Evolutionary conservation across 2,797 vertebrate species (phyloP).

Genomic region (Eptatretus atami): DNA sequence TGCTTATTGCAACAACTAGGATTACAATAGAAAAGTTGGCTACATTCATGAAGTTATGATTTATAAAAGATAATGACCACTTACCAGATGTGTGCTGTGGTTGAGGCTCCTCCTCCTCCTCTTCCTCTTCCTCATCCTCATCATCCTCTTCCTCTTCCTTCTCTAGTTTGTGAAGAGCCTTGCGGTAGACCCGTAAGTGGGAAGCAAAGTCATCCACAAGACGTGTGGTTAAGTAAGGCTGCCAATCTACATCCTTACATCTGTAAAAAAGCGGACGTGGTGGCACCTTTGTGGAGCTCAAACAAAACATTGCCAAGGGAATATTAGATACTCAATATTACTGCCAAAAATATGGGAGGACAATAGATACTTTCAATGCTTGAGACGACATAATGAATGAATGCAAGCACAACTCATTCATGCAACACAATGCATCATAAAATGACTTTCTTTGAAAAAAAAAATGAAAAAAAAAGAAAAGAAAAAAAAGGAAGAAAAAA

Average conservation of each 20-base stretch:
- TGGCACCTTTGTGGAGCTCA: neutral
- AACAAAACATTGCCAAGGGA: conserved; percentile 9
- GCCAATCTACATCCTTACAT: conserved; percentile 96
- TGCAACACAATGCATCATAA: too few species aligned
- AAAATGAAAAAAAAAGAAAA: too few species aligned
- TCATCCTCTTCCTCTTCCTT: conserved; percentile 36
- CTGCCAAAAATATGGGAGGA: neutral
- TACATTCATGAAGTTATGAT: too few species aligned
- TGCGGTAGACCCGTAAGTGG: conserved; percentile 82
- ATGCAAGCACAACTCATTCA: too few species aligned
- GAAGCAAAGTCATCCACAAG: conserved; percentile 94
- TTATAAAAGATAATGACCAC: too few species aligned
- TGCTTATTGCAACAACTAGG: too few species aligned
- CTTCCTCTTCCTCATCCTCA: conserved; percentile 21
- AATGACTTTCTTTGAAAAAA: too few species aligned
- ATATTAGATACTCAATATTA: neutral
- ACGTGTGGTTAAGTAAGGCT: conserved; percentile 91
- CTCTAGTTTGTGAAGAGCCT: conserved; percentile 63
- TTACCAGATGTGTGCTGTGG: too few species aligned
- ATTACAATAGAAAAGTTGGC: too few species aligned
- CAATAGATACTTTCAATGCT: neutral
- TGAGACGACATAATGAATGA: neutral
- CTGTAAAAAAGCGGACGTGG: conserved; percentile 13
- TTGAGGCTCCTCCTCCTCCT: conserved; percentile 16
- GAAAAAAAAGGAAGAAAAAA: too few species aligned